Conservation (phyloP, 2,113 vertebrate genomes). For the Sardina pilchardus region DNA sequence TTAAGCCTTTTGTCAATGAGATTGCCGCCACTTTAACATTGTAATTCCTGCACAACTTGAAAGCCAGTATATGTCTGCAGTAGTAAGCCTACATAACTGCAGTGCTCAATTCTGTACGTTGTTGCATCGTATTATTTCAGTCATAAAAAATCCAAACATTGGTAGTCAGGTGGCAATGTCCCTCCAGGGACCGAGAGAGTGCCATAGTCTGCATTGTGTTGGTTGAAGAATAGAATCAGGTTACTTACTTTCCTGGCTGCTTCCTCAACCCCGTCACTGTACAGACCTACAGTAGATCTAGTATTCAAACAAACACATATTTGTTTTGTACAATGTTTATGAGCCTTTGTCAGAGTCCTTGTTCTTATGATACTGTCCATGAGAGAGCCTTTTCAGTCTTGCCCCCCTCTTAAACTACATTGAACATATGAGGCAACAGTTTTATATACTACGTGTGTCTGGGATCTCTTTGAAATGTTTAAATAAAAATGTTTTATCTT, state of each 20-base stretch:
- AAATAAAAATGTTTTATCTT: neutral
- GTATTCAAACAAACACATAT: neutral
- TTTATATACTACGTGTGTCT: neutral
- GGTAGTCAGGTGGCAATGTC: neutral
- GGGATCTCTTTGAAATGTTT: neutral
- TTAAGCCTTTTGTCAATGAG: neutral
- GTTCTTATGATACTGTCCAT: neutral
- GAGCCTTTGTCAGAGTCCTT: neutral
- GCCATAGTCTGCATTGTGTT: neutral
- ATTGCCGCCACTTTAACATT: neutral
- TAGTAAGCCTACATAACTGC: neutral
- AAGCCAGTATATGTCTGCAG: neutral
- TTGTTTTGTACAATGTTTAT: neutral
- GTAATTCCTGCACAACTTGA: constrained; percentile 25
- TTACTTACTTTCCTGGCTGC: neutral
- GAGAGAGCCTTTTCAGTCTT: neutral
- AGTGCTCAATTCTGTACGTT: neutral
- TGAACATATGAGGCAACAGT: neutral
- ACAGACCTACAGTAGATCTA: neutral
- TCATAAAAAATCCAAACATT: neutral
- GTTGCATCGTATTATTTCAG: neutral
- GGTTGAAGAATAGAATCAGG: neutral
- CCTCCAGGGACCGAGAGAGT: too few species aligned
- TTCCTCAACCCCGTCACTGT: neutral
- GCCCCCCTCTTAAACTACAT: neutral